Evolutionary conservation across 1,140 invertebrate genomes (phyloP).

Genomic region (Pygmarrhopalites habei): DNA sequence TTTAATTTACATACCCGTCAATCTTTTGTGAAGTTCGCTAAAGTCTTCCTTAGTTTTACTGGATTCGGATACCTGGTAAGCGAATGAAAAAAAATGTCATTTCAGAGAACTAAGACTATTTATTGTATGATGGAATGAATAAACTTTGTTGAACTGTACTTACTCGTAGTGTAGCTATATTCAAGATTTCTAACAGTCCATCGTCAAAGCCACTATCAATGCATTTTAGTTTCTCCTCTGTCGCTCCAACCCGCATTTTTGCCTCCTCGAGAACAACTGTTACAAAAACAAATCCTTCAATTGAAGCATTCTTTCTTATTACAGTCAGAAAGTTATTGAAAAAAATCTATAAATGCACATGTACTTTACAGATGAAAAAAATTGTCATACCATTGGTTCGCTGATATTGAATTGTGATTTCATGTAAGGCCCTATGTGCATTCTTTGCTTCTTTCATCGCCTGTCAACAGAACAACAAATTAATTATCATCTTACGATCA

Average conservation of each 20-base stretch:
- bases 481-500: too few species aligned
- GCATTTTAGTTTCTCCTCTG: constrained; percentile 72
- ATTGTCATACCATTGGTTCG: constrained; percentile 68
- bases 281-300: too few species aligned
- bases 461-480: too few species aligned
- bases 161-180: constrained; percentile 87
- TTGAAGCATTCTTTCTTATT: too few species aligned
- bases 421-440: constrained; percentile 49
- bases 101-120: too few species aligned
- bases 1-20: too few species aligned
- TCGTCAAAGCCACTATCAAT: constrained; percentile 63
- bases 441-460: constrained; percentile 9
- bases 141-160: constrained; percentile 11
- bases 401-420: constrained; percentile 84
- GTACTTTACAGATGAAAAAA: too few species aligned
- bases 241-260: constrained; percentile 86
- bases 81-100: constrained; percentile 25
- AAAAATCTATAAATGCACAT: background rate
- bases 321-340: too few species aligned
- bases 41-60: constrained; percentile 63
- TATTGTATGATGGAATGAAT: too few species aligned
- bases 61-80: constrained; percentile 79
- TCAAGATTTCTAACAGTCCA: constrained; percentile 97
- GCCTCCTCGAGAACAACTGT: constrained; percentile 81
- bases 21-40: constrained; percentile 64